Base-by-base conservation (phyloP, 2,113 vertebrate genomes). In the Mirza zaza region DNA sequence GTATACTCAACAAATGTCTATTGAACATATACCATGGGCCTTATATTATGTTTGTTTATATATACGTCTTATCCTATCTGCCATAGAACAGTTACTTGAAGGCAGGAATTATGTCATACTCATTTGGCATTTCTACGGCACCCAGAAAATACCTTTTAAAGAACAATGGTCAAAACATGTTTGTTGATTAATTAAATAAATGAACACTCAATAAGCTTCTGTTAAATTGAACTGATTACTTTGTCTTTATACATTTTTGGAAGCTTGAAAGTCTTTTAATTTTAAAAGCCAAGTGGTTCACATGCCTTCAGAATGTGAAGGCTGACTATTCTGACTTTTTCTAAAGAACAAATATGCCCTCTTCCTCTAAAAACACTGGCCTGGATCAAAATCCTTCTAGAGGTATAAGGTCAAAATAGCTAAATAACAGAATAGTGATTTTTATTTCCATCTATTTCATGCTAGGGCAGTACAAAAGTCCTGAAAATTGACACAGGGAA, bases 251-350 rank as follows among this genome's bases (percentile, higher is more conserved):
- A 42, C 20, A 25, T 50, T 67, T 79, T 80, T 45, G 32, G 6
- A 97, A 71, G 18, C 5, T 39, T 91, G 13, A 0, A 91, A 93
- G 3, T 67, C 21, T 84, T 70, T 96, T 67, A 55, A 29, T 48
- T 92, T 93, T 68, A 85, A 71, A 91, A 68, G 4, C 2, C 25
- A 93, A 86, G 50, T 36, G 3, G 18, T 42, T 79, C 36, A 61
- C 29, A 14, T 36, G 21, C 15, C 52, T 96, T 85, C 73, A 63
- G 6, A 75, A 95, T 82, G n/a, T n/a, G n/a, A n/a, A n/a, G n/a
- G n/a, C n/a, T n/a, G n/a, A n/a, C n/a, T 92, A 80, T 75, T 59
- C 79, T 52, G 39, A 87, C 34, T 87, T 87, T 82, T 82, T 77
- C 80, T 73, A 68, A 89, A 61, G 8, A 39, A 45, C 8, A 75